Percentiles rank a stretch among this genome's conserved stretches.
Evolutionary conservation across 1,140 invertebrate species (phyloP).

Genomic region (Megathymus violae): DNA sequence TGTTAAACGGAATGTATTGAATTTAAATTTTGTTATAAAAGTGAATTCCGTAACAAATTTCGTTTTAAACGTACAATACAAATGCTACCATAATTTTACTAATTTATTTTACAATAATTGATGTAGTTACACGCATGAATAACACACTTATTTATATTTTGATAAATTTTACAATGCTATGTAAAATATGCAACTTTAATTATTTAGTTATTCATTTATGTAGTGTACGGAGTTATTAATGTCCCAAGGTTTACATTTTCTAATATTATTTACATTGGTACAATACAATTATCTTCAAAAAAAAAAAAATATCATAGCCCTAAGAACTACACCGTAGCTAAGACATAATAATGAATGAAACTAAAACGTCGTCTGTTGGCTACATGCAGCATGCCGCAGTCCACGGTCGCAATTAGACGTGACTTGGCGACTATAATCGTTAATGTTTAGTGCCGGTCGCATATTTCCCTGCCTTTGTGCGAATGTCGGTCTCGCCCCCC

Average conservation of each 20-base stretch:
- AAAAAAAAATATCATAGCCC: too few relatives aligned
- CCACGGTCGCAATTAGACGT: conserved; percentile 75
- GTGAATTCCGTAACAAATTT: neutral
- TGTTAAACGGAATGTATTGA: conserved; percentile 48
- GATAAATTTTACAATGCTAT: too few relatives aligned
- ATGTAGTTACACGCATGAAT: too few relatives aligned
- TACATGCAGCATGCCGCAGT: conserved; percentile 46
- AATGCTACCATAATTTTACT: neutral
- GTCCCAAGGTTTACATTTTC: too few relatives aligned
- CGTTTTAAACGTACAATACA: neutral
- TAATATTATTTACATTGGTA: too few relatives aligned
- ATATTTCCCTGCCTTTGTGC: conserved; percentile 75
- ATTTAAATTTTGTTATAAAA: conserved; percentile 27
- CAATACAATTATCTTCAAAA: too few relatives aligned
- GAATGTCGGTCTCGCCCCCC: conserved; percentile 61
- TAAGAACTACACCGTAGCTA: too few relatives aligned
- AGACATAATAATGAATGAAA: too few relatives aligned
- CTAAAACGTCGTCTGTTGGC: neutral
- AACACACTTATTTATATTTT: too few relatives aligned
- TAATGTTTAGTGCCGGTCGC: conserved; percentile 78
- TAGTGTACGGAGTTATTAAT: too few relatives aligned
- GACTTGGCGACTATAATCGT: conserved; percentile 79
- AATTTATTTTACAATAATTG: neutral
- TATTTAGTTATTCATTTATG: too few relatives aligned
- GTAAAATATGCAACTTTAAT: too few relatives aligned